Conservation (phyloP, 2,113 vertebrate genomes). For the Antechinus stuartii region DNA sequence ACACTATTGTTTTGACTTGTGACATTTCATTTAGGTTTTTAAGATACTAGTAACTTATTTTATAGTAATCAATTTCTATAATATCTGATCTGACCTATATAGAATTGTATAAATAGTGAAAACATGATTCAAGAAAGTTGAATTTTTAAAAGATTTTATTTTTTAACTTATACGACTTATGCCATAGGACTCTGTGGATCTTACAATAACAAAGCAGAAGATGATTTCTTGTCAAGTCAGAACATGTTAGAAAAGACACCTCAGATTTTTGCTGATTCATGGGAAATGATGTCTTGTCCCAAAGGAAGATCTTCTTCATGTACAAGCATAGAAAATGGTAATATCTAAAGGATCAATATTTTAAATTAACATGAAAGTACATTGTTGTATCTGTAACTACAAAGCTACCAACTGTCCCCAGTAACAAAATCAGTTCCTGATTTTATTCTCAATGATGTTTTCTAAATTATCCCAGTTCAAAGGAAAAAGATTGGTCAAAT, state of each 20-base stretch:
- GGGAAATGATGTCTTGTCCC: constrained; percentile 76
- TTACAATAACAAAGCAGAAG: constrained; percentile 77
- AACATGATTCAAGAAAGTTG: neutral
- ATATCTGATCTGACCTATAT: neutral
- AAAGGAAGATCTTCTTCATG: constrained; percentile 73
- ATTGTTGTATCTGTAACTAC: neutral
- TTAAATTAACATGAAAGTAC: neutral
- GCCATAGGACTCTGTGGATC: constrained; percentile 80
- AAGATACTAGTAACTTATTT: neutral
- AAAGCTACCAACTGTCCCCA: neutral
- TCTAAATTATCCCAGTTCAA: neutral
- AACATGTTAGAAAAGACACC: constrained; percentile 77
- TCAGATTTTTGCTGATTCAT: constrained; percentile 76
- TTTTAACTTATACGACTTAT: neutral
- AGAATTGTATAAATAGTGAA: neutral
- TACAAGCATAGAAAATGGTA: constrained; percentile 85
- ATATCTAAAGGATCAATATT: neutral
- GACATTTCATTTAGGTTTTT: neutral
- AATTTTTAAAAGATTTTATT: neutral
- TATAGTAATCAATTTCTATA: neutral
- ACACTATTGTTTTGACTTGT: neutral
- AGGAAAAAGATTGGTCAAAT: neutral
- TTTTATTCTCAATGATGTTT: constrained; percentile 3
- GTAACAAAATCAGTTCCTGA: neutral
- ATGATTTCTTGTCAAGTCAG: constrained; percentile 80